Evolutionary conservation across 2,888 invertebrate species (phyloP), one percentile per base, ranked within the genome.

Genomic region (Mellilla xanthometata): DNA sequence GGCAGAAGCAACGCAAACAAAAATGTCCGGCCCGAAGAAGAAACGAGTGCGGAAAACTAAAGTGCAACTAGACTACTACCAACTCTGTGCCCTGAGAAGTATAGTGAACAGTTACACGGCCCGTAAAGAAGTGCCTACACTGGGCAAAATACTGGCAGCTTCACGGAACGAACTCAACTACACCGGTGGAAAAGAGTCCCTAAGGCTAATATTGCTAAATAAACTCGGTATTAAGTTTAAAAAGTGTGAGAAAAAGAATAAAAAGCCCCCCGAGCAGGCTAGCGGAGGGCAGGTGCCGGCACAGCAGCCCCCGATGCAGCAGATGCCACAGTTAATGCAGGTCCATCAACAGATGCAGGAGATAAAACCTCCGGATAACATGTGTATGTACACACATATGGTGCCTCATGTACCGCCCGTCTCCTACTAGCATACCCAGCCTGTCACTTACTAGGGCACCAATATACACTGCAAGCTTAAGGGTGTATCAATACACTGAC

Each of bases 181-280:
- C 44, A 62, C 76, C 3, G 88, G 88, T 0, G 87, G 87, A 0
- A 88, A 87, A 38, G 88, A 88, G 53, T 87, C 88, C 10, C 52
- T 89, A 12, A 64, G 87, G 54, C 64, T 87, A 67, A 89, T 89
- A 63, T 60, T 89, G 33, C 62, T 86, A 39, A 88, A 89, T 60
- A 88, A 88, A 56, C 60, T 88, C 8, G 88, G 88, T 41, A 88
- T 87, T 56, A 88, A 88, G 57, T 88, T 88, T 63, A 88, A 88
- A 59, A 88, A 88, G 56, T 86, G 87, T 22, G 88, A 88, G 56
- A 87, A 88, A 56, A 88, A 88, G 55, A 85, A 79, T 60, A 86
- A 85, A 39, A 83, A 83, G 50, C 82, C 81, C 0, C 81, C 78
- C 0, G 84, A 85, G 12, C 70, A 70, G 31, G 68, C 61, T n/a